These are phyloP conservation scores for Autographa gamma DNA, from an alignment of 2,888 invertebrate genomes.

Conservation along the genomic window DNA sequence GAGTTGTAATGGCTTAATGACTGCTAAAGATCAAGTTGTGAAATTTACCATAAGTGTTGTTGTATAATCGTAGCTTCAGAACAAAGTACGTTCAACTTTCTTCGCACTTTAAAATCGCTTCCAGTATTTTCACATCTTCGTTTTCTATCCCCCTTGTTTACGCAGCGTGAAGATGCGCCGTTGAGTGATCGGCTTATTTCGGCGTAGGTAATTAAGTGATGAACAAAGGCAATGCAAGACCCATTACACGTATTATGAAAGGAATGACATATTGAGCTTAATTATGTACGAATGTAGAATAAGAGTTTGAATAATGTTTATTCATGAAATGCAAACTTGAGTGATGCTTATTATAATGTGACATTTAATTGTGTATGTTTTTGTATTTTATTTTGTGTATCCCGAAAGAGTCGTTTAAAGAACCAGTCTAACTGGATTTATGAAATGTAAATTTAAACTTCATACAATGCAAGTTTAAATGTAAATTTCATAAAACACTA, in stretches of 20 bases:
- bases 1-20: too few relatives aligned
- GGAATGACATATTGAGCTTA: conserved; percentile 26
- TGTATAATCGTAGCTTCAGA: background rate
- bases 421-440: too few relatives aligned
- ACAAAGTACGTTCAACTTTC: background rate
- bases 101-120: conserved; percentile 39
- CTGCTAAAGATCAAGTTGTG: too few relatives aligned
- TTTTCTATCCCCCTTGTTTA: conserved; percentile 73
- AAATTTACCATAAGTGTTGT: too few relatives aligned
- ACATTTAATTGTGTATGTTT: too few relatives aligned
- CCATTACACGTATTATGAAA: conserved; percentile 50
- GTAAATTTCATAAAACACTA: too few relatives aligned
- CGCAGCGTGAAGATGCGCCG: conserved; percentile 81
- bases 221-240: conserved; percentile 71
- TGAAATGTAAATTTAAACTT: too few relatives aligned
- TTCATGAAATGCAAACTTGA: too few relatives aligned
- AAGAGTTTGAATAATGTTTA: background rate
- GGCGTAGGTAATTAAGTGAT: conserved; percentile 81
- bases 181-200: conserved; percentile 87
- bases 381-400: too few relatives aligned
- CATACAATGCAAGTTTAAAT: too few relatives aligned
- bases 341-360: too few relatives aligned
- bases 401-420: too few relatives aligned
- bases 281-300: background rate
- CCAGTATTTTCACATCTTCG: conserved; percentile 53